Evolutionary conservation across 2,797 vertebrate species (phyloP).

Genomic region (Nasua narica): DNA sequence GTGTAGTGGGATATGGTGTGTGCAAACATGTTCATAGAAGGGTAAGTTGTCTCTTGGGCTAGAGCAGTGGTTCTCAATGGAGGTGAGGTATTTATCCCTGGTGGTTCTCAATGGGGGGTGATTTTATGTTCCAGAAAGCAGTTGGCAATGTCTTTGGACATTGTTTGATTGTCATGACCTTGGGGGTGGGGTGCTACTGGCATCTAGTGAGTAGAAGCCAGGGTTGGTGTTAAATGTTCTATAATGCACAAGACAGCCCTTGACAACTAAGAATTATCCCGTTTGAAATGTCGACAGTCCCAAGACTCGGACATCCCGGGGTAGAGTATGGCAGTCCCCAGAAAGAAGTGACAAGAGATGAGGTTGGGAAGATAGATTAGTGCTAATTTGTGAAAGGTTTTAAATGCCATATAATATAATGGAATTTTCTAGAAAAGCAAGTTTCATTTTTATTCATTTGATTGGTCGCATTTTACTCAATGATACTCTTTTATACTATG

Average conservation of each 20-base stretch:
- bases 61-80: neutral
- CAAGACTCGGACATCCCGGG: neutral
- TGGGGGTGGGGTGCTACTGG: neutral
- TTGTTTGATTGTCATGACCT: neutral
- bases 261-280: neutral
- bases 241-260: neutral
- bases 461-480: neutral
- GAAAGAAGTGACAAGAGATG: neutral
- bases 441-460: conserved; percentile 13
- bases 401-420: neutral
- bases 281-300: neutral
- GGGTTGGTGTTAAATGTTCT: neutral
- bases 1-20: neutral
- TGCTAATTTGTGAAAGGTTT: neutral
- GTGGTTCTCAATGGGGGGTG: neutral
- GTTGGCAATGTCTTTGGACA: neutral
- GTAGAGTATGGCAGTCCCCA: neutral
- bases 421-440: neutral
- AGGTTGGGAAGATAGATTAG: neutral
- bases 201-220: neutral
- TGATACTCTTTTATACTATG: neutral
- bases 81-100: neutral
- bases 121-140: neutral
- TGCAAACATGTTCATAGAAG: neutral
- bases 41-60: neutral